A percentile compares a stretch with the other conserved stretches of the same genome.
Conservation (phyloP, 2,113 vertebrate species). For the Scartelaos histophorus region DNA sequence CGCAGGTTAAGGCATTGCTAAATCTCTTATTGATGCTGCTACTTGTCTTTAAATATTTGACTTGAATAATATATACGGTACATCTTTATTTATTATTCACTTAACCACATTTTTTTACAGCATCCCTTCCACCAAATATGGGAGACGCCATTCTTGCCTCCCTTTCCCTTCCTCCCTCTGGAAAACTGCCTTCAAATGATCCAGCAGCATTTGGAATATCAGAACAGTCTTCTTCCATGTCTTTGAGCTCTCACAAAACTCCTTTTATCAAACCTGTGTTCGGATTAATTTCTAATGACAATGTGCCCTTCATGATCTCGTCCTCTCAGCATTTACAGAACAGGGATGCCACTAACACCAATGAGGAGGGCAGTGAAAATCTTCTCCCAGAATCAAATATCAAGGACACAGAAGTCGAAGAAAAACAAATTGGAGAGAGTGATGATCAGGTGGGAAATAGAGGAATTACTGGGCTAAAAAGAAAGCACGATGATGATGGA, state of each 20-base stretch:
- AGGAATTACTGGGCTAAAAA: conserved; percentile 20
- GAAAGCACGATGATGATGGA: conserved; percentile 25
- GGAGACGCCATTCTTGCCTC: conserved; percentile 74
- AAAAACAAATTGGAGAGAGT: conserved; percentile 9
- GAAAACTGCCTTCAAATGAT: conserved; percentile 46
- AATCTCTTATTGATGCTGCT: neutral
- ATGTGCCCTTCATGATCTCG: conserved; percentile 37
- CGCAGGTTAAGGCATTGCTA: conserved; percentile 45
- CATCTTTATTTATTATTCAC: too few species aligned
- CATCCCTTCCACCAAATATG: conserved; percentile 65
- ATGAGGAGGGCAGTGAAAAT: neutral
- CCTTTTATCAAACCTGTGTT: conserved; percentile 53
- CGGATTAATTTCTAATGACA: conserved; percentile 48
- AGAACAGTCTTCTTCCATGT: neutral
- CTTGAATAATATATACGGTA: too few species aligned
- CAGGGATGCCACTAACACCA: neutral
- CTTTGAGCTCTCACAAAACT: neutral
- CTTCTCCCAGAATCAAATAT: neutral
- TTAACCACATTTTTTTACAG: conserved; percentile 38
- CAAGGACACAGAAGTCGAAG: conserved; percentile 26
- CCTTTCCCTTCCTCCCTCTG: conserved; percentile 73
- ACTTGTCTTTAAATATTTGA: neutral
- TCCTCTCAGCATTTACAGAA: neutral
- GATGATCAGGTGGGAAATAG: neutral
- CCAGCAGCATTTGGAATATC: conserved; percentile 3